Conservation (phyloP, 1,140 invertebrate genomes). For the Steinernema feltiae region DNA sequence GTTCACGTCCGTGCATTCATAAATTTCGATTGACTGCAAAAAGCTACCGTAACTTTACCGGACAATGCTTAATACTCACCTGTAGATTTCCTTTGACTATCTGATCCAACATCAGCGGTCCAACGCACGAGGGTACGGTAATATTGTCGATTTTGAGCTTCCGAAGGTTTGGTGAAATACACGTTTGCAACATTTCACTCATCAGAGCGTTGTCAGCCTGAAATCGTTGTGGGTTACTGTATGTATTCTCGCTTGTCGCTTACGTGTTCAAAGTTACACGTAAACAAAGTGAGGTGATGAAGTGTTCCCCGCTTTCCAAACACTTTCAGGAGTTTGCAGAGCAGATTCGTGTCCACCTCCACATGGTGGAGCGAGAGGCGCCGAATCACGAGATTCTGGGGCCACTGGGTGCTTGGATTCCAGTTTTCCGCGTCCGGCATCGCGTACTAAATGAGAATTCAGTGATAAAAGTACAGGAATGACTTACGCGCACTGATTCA, state of each 20-base stretch:
- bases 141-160: background rate
- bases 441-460: background rate
- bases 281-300: background rate
- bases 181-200: background rate
- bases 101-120: background rate
- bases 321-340: background rate
- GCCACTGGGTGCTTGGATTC: background rate
- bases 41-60: background rate
- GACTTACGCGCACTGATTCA: background rate
- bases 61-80: background rate
- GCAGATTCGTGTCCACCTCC: background rate
- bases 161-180: background rate
- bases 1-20: background rate
- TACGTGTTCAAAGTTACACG: background rate
- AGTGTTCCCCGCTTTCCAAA: background rate
- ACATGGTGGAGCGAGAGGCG: background rate
- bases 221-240: background rate
- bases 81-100: background rate
- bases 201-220: background rate
- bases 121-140: background rate
- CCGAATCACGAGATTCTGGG: background rate
- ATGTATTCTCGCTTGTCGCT: background rate
- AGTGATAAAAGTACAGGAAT: background rate
- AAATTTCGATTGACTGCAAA: background rate
- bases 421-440: background rate